Evolutionary conservation across 2,888 invertebrate genomes (phyloP).

Genomic region (Drosophila borealis): DNA sequence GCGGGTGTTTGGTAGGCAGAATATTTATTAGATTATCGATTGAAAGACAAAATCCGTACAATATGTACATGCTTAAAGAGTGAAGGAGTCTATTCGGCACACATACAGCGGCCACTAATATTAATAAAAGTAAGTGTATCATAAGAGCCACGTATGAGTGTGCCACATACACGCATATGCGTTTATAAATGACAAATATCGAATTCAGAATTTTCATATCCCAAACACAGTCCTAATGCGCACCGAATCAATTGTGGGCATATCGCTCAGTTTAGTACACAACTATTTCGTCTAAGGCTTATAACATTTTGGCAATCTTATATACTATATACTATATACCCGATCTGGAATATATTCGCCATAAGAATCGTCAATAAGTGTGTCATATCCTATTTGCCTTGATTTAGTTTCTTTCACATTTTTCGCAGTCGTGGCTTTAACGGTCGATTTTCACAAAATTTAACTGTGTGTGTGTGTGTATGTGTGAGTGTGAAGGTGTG

Average conservation of each 20-base stretch:
- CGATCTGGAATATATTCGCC: slow-evolving; percentile 9
- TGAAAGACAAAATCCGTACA: slow-evolving; percentile 21
- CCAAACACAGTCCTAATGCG: slow-evolving; percentile 13
- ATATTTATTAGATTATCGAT: slow-evolving; percentile 13
- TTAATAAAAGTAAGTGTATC: slow-evolving; percentile 17
- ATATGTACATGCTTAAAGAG: slow-evolving; percentile 25
- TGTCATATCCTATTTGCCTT: slow-evolving; percentile 4
- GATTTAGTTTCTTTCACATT: slow-evolving; percentile 10
- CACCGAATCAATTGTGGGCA: slow-evolving; percentile 7
- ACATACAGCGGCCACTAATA: slow-evolving; percentile 6
- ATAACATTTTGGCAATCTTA: slow-evolving; percentile 35
- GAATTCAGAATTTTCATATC: neutral
- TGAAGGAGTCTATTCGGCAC: slow-evolving; percentile 6
- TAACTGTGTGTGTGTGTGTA: neutral
- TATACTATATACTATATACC: slow-evolving; percentile 13
- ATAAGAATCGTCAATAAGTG: slow-evolving; percentile 22
- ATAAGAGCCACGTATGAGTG: neutral
- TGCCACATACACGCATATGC: neutral
- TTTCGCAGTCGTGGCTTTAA: slow-evolving; percentile 50
- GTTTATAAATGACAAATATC: neutral
- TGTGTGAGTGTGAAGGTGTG: neutral
- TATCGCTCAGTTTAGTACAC: slow-evolving; percentile 14
- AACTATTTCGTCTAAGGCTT: slow-evolving; percentile 20
- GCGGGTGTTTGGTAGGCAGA: slow-evolving; percentile 30
- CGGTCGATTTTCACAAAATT: slow-evolving; percentile 12